Evolutionary conservation across 2,797 vertebrate genomes (phyloP).

Genomic region (Catharus ustulatus): DNA sequence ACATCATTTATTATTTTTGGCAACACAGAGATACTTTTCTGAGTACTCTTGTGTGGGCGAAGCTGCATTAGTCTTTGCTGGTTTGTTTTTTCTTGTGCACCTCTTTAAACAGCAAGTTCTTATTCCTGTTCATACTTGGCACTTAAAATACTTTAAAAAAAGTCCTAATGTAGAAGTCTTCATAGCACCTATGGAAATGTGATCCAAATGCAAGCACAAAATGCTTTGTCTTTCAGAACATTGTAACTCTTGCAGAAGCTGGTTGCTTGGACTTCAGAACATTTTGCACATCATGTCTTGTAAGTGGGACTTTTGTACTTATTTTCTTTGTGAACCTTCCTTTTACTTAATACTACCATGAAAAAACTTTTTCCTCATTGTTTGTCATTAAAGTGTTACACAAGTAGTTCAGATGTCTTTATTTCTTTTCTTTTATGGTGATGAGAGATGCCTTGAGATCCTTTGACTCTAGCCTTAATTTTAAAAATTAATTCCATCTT

Average conservation of each 20-base stretch:
- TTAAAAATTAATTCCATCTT: neutral
- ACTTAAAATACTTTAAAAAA: neutral
- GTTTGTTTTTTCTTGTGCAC: neutral
- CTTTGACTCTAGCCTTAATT: neutral
- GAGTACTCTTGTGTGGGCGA: neutral
- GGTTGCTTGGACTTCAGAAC: slow-evolving; percentile 90
- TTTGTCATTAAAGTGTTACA: neutral
- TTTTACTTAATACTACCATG: neutral
- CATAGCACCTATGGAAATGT: neutral
- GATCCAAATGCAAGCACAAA: neutral
- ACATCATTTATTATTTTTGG: neutral
- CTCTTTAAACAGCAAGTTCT: neutral
- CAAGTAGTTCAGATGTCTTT: neutral
- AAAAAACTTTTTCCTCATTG: neutral
- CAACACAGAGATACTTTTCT: neutral
- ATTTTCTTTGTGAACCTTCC: neutral
- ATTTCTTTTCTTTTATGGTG: neutral
- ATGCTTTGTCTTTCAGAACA: slow-evolving; percentile 81
- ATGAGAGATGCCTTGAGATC: neutral
- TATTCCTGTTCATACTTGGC: neutral
- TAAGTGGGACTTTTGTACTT: slow-evolving; percentile 72
- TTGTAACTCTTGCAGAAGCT: slow-evolving; percentile 89
- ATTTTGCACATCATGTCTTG: slow-evolving; percentile 95
- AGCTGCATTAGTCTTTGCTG: neutral
- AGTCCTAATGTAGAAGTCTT: neutral